Base-by-base conservation (phyloP, 2,797 vertebrate species). In the Sebastiscus albofasciatus region DNA sequence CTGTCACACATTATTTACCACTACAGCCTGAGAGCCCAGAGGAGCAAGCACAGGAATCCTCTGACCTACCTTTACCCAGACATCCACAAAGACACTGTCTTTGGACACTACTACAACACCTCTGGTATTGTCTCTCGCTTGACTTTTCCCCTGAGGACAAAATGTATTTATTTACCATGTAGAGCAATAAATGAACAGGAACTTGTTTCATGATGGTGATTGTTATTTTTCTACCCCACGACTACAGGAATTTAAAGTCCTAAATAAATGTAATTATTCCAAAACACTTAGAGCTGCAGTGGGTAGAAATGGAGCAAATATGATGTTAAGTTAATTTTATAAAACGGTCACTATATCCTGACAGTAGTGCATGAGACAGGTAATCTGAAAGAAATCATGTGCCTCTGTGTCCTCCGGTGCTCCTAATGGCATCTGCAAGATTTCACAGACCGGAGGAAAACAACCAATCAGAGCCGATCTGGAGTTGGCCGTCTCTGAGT, bases 41-140 rank as follows among this genome's bases (percentile, higher is more conserved):
- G 93, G 52, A 96, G 95, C 59, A 94, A 90, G 55, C 95, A 93
- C 6, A 94, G 94, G 77, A 97, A 97, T 36, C 97, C 98, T 0
- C 95, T 99, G 83, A 86, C 95, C 20, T 98, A 95, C 56, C 96
- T 99, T 3, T 98, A 98, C 89, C 98, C 98, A 0, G 89, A 97
- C 67, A 97, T 94, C 73, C 96, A 93, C 85, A 98, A 96, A 82
- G 97, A 99, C 85, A 66, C 39, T 0, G 98, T 95, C 31, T 98
- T 99, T 29, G 94, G 94, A 56, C 93, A 89, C 22, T 97, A 97
- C 86, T 96, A 96, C 93, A 97, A 90, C 87, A 89, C 87, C 27
- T 86, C 93, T 2, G 87, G 94, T 94, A 90, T 11, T 4, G 12
- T n/a, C 22, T 18, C 61, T 9, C 4, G 12, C 9, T 27, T 29